A percentile compares a stretch with the other conserved stretches of the same genome.
phyloP scores from a whole-genome alignment of 2,888 invertebrate species.

The Oscheius myriophilus region DNA sequence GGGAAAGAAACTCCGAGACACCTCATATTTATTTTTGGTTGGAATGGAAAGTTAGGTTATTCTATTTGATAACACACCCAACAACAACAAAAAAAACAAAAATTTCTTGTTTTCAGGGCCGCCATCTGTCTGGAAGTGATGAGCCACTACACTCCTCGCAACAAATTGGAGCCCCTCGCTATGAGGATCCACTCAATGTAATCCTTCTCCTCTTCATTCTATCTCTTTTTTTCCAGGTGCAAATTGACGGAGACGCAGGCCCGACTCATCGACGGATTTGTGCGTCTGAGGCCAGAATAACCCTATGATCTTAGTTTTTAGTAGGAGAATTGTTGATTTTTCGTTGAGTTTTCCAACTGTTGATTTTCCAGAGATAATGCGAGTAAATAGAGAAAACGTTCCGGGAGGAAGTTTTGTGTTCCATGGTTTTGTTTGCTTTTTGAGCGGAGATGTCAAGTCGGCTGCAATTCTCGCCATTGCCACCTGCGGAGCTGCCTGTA shows the following conservation, averaged over 20 bases:
- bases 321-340: constrained; percentile 20
- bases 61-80: too few species aligned
- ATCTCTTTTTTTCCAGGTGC: constrained; percentile 31
- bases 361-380: too few species aligned
- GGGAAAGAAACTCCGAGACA: too few species aligned
- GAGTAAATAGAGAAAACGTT: too few species aligned
- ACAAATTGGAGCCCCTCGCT: constrained; percentile 47
- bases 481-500: too few species aligned
- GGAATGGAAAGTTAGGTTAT: too few species aligned
- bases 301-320: not conserved
- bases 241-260: constrained; percentile 41
- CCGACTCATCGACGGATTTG: constrained; percentile 45
- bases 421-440: too few species aligned
- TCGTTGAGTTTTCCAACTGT: constrained; percentile 1
- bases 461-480: too few species aligned
- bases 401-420: too few species aligned
- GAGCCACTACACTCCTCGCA: constrained; percentile 34
- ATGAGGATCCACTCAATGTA: constrained; percentile 44
- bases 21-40: too few species aligned
- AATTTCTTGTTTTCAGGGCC: constrained; percentile 29
- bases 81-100: too few species aligned
- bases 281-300: constrained; percentile 52
- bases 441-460: too few species aligned
- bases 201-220: not conserved
- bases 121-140: constrained; percentile 51